phyloP scores from a whole-genome alignment of 1,140 invertebrate species.

The Aphelinus atriplicis region DNA sequence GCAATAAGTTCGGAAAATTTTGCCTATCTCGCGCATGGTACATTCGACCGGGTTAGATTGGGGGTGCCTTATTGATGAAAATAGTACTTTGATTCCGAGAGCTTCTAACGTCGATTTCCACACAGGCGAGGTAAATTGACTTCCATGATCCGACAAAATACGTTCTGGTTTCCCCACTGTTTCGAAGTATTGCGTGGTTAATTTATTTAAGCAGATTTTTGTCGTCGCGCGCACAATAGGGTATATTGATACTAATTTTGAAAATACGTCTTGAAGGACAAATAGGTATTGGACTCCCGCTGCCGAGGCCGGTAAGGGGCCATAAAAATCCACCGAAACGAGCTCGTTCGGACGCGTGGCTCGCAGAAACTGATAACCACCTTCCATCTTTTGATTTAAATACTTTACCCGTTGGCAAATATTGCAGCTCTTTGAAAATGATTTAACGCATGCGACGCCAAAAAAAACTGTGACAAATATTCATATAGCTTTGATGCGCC shows the following conservation, averaged over 20 bases:
- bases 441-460: conserved; percentile 39
- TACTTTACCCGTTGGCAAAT: conserved; percentile 41
- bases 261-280: conserved; percentile 8
- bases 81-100: conserved; percentile 8
- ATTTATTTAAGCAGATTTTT: not conserved
- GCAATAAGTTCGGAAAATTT: conserved; percentile 25
- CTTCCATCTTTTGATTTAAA: conserved; percentile 26
- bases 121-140: conserved; percentile 47
- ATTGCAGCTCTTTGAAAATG: conserved; percentile 31
- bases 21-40: conserved; percentile 50
- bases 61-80: conserved; percentile 51
- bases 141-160: conserved; percentile 35
- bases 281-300: conserved; percentile 28
- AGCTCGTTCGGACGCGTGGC: not conserved
- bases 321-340: conserved; percentile 24
- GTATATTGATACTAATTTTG: conserved; percentile 23
- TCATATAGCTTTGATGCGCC: conserved; percentile 33
- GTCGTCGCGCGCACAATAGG: conserved; percentile 20
- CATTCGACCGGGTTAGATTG: conserved; percentile 55
- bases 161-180: conserved; percentile 18
- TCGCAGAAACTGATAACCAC: not conserved
- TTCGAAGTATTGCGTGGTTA: not conserved
- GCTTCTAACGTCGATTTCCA: conserved; percentile 22
- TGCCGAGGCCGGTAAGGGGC: conserved; percentile 2
- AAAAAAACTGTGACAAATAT: conserved; percentile 35